Evolutionary conservation across 92 coral and sea anemone genomes (phyloP), one percentile per base, ranked within the genome.

Genomic region (Parazoanthus swiftii): DNA sequence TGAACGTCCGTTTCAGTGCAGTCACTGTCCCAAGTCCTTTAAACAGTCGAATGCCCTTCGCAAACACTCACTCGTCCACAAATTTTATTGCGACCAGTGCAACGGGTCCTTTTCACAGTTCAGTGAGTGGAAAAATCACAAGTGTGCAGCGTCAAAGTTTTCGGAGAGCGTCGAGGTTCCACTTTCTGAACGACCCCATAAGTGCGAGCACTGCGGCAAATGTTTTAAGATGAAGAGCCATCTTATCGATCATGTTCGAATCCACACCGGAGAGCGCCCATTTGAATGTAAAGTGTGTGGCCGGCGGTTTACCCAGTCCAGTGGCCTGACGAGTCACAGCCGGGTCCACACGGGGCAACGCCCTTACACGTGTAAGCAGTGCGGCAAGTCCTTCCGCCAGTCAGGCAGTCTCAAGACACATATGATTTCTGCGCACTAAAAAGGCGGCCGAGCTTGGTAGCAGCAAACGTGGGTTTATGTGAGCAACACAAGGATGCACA

Each of bases 271-370:
- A n/a, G 56, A 82, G 25, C 77, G 86, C 6, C 86, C 86, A 18
- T 82, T 66, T 48, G 86, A 82, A 77, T 82, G 86, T 68, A 73
- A 68, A 50, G 63, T 66, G 42, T 82, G 86, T 82, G 77, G 86
- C 77, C 68, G 73, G 44, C 56, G 63, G 48, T 82, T 82, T 67
- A 82, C 86, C 7, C 86, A 82, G 77, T 82, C 77, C 9, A 73
- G 86, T 82, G 86, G 59, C 15, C 66, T 82, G 20, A 82, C 76
- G 20, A 82, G 77, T 3, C 86, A 82, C 67, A 77, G 86, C 29
- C 77, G 86, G 2, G 26, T 39, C 3, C 86, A 82, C 77, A 67
- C 50, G 59, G 73, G 73, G 33, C 39, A 82, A 68, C 73, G 77
- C 13, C 73, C 74, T 18, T 81, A 81, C 50, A 58, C 6, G 42